Percentiles rank a stretch among this genome's conserved stretches.
phyloP scores from a whole-genome alignment of 2,888 invertebrate species.

The Dioctria linearis region DNA sequence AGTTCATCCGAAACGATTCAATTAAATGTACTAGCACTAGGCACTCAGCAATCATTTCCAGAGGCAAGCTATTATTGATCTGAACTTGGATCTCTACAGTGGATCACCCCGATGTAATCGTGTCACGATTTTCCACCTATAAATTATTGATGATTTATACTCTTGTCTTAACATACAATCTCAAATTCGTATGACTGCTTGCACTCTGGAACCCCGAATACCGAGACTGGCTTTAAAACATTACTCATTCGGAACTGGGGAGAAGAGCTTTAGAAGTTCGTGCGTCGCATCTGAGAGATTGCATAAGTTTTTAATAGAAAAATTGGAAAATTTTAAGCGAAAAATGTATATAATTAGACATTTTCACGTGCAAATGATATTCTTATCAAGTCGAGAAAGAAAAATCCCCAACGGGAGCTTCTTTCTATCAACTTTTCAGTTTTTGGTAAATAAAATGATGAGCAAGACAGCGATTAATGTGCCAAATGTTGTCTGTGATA shows the following conservation, averaged over 20 bases:
- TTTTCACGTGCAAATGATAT: neutral
- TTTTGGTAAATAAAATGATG: too few relatives aligned
- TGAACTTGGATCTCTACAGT: neutral
- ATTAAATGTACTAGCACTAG: too few relatives aligned
- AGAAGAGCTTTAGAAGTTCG: neutral
- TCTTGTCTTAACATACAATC: neutral
- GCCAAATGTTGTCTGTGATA: too few relatives aligned
- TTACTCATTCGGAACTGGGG: neutral
- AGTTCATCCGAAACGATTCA: neutral
- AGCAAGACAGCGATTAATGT: too few relatives aligned
- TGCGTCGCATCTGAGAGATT: conserved; percentile 6
- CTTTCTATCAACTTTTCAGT: too few relatives aligned
- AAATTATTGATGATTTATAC: neutral
- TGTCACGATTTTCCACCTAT: neutral
- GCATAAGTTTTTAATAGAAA: conserved; percentile 15
- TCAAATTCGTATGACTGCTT: neutral
- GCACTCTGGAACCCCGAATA: neutral
- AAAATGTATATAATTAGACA: conserved; percentile 44
- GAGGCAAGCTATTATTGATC: neutral
- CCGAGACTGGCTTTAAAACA: neutral
- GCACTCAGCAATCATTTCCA: neutral
- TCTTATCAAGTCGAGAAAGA: too few relatives aligned
- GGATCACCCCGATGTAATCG: neutral
- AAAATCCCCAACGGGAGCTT: too few relatives aligned
- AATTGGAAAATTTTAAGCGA: conserved; percentile 16